Evolutionary conservation across 2,797 vertebrate genomes (phyloP), one percentile per base, ranked within the genome.

Genomic region (Chelmon rostratus): DNA sequence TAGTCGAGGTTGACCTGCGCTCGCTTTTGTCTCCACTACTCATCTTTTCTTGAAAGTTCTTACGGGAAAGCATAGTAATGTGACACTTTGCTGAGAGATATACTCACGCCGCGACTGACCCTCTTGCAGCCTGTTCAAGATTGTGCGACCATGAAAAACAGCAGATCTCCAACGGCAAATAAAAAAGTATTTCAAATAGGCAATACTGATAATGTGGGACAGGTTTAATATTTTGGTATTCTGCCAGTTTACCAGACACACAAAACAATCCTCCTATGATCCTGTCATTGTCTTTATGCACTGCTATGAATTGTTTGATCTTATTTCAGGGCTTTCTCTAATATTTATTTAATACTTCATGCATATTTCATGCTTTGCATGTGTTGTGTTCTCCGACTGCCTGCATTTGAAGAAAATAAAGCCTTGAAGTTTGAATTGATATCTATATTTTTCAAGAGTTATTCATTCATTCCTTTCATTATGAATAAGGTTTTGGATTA

Each of bases 1-100:
- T 62, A 13, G 47, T 33, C 58, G 69, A 38, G 23, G 31, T n/a
- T 57, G 58, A 35, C 13, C 28, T 82, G 21, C 7, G 6, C 50
- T 67, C 54, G 8, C n/a, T 56, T 47, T 40, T 28, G 9, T 64
- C 21, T 23, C 73, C 53, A 54, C 0, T 19, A 23, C 31, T 62
- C 19, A 64, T 37, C 11, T 66, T 69, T n/a, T 49, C 16, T 52
- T 8, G 46, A 11, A 7, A 31, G 1, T 2, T n/a, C 0, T 65
- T 33, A 21, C 37, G 5, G 18, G 23, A 21, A 38, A 49, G 35
- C 5, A 3, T 38, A 31, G 2, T 33, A 1, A 61, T 31, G 7
- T 54, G 52, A 13, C 28, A 3, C 25, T 38, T 64, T 35, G 11
- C 21, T 5, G 28, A 53, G 50, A 15, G 2, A 52, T 37, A n/a